phyloP scores from a whole-genome alignment of 2,113 vertebrate species.

The Gracilinanus agilis region DNA sequence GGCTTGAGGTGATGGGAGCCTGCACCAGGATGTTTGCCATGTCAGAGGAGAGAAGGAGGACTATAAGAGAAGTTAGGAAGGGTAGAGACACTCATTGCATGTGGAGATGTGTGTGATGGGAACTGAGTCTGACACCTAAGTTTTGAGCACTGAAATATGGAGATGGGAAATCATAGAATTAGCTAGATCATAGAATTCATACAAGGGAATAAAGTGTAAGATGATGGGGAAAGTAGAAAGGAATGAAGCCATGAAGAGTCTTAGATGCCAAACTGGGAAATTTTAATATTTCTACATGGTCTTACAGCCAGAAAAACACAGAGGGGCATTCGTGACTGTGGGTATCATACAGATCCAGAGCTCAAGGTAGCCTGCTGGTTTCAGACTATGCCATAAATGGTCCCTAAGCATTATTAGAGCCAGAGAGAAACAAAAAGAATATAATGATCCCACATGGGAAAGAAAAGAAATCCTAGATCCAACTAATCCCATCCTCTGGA shows the following conservation, averaged over 20 bases:
- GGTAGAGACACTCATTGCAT: neutral
- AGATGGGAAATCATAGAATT: neutral
- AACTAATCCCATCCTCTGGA: no score
- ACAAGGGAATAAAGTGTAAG: neutral
- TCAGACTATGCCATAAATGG: neutral
- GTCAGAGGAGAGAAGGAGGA: neutral
- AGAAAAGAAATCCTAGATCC: neutral
- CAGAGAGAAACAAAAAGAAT: neutral
- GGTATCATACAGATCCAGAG: neutral
- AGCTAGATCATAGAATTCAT: neutral
- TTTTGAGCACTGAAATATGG: neutral
- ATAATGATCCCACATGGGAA: neutral
- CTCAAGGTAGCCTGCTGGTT: neutral
- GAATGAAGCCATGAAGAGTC: neutral
- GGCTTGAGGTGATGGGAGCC: neutral
- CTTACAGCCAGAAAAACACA: neutral
- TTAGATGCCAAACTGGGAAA: neutral
- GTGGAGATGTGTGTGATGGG: neutral
- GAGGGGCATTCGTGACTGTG: neutral
- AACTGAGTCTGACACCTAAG: neutral
- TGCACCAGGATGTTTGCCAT: neutral
- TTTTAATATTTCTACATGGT: neutral
- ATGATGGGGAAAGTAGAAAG: neutral
- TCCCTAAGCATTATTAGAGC: neutral
- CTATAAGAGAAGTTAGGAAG: neutral